Evolutionary conservation across 1,140 invertebrate genomes (phyloP), one percentile per base, ranked within the genome.

Genomic region (Aphis gossypii): DNA sequence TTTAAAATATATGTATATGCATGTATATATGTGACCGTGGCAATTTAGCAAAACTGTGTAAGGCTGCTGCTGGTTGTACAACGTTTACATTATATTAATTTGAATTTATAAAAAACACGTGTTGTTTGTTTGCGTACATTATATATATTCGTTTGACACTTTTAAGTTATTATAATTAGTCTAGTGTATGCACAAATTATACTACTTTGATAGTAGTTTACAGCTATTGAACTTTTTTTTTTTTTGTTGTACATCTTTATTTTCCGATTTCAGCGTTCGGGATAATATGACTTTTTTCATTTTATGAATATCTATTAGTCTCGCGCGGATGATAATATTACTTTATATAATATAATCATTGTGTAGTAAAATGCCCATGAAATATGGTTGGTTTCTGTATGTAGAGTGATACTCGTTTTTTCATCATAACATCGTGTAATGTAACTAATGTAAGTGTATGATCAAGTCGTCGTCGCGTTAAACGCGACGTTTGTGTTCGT

Each of bases 101-200:
- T n/a, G 54, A 35, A 48, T 48, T 88, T 88, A 35, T 88, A 48
- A 51, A 51, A 88, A 88, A 51, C 60, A 76, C n/a, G n/a, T 88
- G 30, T 88, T 48, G 20, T 23, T 35, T 35, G 46, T 23, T 48
- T 35, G 30, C 14, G 6, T 44, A 46, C 18, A 82, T 11, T 46
- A n/a, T 84, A 23, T 84, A 11, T 68, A 30, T 14, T n/a, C 11
- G 11, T 84, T 84, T 38, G 41, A 44, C 38, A 84, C 38, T 44
- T 84, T 23, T 41, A 76, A 76, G 30, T 76, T 76, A 76, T 76
- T 76, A 35, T 76, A 76, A 76, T 76, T 76, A 76, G 14, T 76
- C n/a, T 76, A 76, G 60, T 20, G 60, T 76, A 7, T 35, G n/a
- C 60, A 76, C 4, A 76, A n/a, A n/a, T n/a, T n/a, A 18, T 76